Conservation (phyloP, 2,888 invertebrate species). For the Hypercompe scribonia region DNA sequence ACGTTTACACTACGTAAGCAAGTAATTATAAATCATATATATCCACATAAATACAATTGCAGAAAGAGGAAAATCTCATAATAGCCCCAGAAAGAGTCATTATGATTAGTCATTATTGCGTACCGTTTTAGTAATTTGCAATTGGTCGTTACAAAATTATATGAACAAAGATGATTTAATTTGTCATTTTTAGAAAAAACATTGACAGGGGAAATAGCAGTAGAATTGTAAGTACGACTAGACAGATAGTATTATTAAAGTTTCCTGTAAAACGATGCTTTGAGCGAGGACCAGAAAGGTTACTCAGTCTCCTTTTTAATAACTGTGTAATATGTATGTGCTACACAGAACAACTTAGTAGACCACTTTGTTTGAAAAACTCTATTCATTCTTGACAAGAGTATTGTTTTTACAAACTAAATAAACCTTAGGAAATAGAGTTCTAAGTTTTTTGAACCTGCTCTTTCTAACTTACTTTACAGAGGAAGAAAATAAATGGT, state of each 20-base stretch:
- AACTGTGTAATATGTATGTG: not conserved
- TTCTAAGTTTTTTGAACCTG: too few species aligned
- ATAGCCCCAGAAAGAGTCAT: constrained; percentile 10
- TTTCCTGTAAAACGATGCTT: constrained; percentile 1
- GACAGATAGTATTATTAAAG: not conserved
- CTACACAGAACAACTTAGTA: not conserved
- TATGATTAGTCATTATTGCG: constrained; percentile 16
- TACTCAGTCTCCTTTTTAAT: not conserved
- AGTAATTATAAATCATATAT: constrained; percentile 9
- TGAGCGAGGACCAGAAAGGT: not conserved
- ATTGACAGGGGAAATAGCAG: not conserved
- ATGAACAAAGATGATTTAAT: not conserved
- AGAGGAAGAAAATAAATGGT: not conserved
- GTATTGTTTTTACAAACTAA: not conserved
- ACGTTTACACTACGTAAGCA: constrained; percentile 4
- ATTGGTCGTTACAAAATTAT: constrained; percentile 12
- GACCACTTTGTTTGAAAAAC: too few species aligned
- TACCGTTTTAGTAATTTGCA: constrained; percentile 3
- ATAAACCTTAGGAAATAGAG: not conserved
- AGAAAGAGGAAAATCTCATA: constrained; percentile 24
- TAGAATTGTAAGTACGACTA: not conserved
- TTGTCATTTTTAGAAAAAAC: not conserved
- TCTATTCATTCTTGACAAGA: not conserved
- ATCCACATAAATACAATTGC: constrained; percentile 17
- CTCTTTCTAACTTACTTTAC: too few species aligned